Evolutionary conservation across 2,113 vertebrate genomes (phyloP), one percentile per base, ranked within the genome.

Genomic region (Ctenodactylus gundi): DNA sequence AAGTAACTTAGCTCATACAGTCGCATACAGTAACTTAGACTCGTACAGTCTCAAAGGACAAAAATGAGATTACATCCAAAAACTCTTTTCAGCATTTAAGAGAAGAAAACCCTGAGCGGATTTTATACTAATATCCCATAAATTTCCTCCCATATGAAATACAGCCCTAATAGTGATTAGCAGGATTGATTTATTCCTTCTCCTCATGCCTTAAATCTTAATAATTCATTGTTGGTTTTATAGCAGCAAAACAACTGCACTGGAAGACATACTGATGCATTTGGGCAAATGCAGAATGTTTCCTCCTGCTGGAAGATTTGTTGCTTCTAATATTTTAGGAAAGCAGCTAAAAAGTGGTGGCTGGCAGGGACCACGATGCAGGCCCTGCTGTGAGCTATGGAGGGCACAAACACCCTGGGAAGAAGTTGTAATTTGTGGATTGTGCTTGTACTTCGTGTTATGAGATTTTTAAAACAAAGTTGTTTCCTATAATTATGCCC

Each of bases 401-500:
- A 92, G 85, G 90, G 67, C 90, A 95, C 78, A 94, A 49, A 97
- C 72, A 95, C 55, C 70, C 57, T 55, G 41, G 67, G n/a, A 90
- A 67, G 57, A 73, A 88, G 93, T 49, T 92, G 53, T 88, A 94
- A 96, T 97, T 95, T 97, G 91, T 93, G 73, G 76, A 88, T 62
- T 94, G 91, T 58, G 67, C 84, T 93, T 95, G 58, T 90, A 76
- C 75, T 91, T 92, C 81, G 82, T 90, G 78, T 95, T 96, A 93
- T 57, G 88, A 96, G 94, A 90, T 94, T 97, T 94, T 34, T 67
- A 94, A 96, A 97, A 88, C 10, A 10, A 96, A 96, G 85, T 93
- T 95, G 82, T 96, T 96, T 88, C 44, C 90, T 95, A 41, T 96
- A 97, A 97, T 97, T 97, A 96, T 75, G 58, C 96, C 92, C 96